Conservation (phyloP, 2,797 vertebrate species). For the Falco rusticolus region DNA sequence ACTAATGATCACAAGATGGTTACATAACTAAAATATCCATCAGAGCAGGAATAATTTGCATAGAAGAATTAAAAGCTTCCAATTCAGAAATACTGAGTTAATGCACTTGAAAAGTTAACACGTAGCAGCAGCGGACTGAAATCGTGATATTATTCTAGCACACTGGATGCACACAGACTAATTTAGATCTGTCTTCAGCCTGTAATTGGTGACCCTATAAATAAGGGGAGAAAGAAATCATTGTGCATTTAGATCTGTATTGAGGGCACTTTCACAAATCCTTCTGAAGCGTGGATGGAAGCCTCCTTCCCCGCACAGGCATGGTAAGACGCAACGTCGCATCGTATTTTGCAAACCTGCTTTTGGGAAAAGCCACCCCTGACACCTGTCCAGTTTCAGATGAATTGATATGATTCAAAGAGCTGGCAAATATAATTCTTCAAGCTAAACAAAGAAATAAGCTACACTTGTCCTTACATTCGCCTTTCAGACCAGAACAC, state of each 20-base stretch:
- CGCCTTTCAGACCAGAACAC: background rate
- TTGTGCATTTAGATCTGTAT: background rate
- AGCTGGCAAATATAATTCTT: background rate
- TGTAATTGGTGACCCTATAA: background rate
- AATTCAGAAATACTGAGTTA: background rate
- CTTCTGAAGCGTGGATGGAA: background rate
- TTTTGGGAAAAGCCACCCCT: background rate
- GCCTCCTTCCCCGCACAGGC: background rate
- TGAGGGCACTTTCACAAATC: background rate
- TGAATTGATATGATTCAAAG: background rate
- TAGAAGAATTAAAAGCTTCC: background rate
- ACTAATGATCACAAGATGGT: background rate
- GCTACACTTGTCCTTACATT: background rate
- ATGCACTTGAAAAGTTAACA: background rate
- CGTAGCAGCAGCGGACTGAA: background rate
- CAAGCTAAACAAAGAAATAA: background rate
- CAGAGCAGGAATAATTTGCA: background rate
- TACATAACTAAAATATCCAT: background rate
- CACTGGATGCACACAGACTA: background rate
- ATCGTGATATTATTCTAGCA: accelerated
- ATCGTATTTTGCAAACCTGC: background rate
- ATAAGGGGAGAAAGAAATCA: background rate
- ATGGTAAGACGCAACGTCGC: background rate
- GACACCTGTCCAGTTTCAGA: background rate
- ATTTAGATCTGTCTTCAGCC: background rate